A percentile compares a stretch with the other conserved stretches of the same genome.
Evolutionary conservation across 2,888 invertebrate species (phyloP).

Genomic region (Lasioglossum pauxillum): DNA sequence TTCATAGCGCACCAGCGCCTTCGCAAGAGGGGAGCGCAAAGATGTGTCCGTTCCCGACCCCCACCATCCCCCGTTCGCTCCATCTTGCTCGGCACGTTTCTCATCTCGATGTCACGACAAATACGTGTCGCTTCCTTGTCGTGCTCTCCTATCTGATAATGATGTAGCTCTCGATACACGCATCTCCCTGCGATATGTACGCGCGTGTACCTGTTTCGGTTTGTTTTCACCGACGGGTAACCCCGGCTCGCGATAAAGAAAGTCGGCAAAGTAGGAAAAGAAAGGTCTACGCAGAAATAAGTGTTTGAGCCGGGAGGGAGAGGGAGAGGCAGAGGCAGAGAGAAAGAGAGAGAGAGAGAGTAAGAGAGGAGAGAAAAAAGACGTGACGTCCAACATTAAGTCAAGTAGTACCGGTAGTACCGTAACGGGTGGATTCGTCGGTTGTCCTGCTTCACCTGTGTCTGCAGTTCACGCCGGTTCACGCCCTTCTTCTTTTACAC

Average conservation of each 20-base stretch:
- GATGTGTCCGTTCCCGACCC: conserved; percentile 59
- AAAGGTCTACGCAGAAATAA: conserved; percentile 43
- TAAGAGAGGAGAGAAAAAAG: conserved; percentile 32
- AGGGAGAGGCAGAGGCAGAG: not conserved
- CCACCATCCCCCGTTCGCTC: conserved; percentile 50
- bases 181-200: conserved; percentile 13
- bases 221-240: conserved; percentile 26
- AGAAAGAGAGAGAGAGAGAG: conserved; percentile 2
- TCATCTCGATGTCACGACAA: conserved; percentile 64
- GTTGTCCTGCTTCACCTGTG: conserved; percentile 69
- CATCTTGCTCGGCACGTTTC: conserved; percentile 62
- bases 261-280: conserved; percentile 49
- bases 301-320: conserved; percentile 5
- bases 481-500: conserved; percentile 69
- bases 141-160: conserved; percentile 48
- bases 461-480: conserved; percentile 69
- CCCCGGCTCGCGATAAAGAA: conserved; percentile 24
- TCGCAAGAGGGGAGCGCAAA: conserved; percentile 66
- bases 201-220: conserved; percentile 35
- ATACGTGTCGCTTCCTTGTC: conserved; percentile 67
- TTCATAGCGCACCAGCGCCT: conserved; percentile 66
- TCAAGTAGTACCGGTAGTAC: conserved; percentile 60
- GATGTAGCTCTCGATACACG: conserved; percentile 33
- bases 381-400: conserved; percentile 53
- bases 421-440: conserved; percentile 71